phyloP scores from a whole-genome alignment of 2,797 vertebrate genomes.

The Syngnathus acus region DNA sequence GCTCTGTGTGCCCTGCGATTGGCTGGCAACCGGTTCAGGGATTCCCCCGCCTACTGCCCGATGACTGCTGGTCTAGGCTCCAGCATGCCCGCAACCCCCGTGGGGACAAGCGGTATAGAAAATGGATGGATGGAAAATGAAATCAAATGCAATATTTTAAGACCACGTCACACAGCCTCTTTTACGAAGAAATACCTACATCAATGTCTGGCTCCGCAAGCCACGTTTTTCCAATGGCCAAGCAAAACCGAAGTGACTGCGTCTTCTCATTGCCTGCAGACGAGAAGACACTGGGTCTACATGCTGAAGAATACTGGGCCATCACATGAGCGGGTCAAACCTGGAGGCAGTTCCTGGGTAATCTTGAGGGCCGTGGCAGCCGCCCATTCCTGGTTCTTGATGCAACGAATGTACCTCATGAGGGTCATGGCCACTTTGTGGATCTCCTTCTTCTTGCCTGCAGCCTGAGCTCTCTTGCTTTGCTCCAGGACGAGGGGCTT shows the following conservation, averaged over 20 bases:
- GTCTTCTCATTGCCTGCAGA: constrained; percentile 82
- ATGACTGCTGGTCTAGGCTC: too few species aligned
- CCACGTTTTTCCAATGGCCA: constrained; percentile 82
- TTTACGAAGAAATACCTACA: constrained; percentile 54
- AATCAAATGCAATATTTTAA: not conserved
- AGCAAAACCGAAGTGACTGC: constrained; percentile 81
- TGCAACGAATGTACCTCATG: constrained; percentile 81
- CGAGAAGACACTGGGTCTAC: not conserved
- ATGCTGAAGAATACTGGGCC: not conserved
- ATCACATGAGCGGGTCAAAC: constrained; percentile 48
- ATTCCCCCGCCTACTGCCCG: too few species aligned
- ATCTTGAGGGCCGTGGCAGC: constrained; percentile 85
- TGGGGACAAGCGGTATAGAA: too few species aligned
- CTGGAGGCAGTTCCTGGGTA: constrained; percentile 85
- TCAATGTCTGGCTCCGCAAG: constrained; percentile 73
- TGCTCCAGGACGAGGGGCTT: constrained; percentile 80
- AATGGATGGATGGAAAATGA: too few species aligned
- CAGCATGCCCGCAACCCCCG: too few species aligned
- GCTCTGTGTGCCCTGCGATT: too few species aligned
- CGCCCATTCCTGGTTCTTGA: constrained; percentile 85
- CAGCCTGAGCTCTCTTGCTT: constrained; percentile 52
- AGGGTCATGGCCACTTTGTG: constrained; percentile 72
- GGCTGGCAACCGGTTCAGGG: too few species aligned
- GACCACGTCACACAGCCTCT: not conserved
- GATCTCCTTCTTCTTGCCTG: constrained; percentile 67